These are phyloP conservation scores for Enoplosus armatus DNA, from an alignment of 2,797 vertebrate species.

Conservation along the genomic window DNA sequence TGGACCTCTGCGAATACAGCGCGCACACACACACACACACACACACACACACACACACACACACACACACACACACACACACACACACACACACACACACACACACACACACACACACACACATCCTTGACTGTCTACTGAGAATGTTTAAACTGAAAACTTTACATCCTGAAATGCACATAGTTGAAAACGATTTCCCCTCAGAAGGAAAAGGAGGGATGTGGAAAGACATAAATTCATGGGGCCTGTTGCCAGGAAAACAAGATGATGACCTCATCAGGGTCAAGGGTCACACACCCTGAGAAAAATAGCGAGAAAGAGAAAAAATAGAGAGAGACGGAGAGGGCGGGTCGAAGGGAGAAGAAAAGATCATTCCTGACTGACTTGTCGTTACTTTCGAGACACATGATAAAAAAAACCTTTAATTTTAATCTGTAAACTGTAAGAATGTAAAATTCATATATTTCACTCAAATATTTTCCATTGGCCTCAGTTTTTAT, in stretches of 20 bases:
- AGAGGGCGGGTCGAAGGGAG: background rate
- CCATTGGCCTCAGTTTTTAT: background rate
- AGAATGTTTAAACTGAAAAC: slow-evolving; percentile 52
- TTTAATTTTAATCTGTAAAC: slow-evolving; percentile 1
- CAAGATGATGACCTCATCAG: slow-evolving; percentile 64
- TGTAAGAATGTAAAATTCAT: background rate
- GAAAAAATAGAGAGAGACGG: slow-evolving; percentile 4
- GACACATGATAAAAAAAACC: background rate
- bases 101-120: slow-evolving; percentile 25
- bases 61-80: slow-evolving; percentile 30
- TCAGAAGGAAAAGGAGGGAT: slow-evolving; percentile 49
- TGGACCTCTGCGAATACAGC: slow-evolving; percentile 44
- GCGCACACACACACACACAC: slow-evolving; percentile 32
- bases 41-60: background rate
- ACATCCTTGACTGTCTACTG: slow-evolving; percentile 32
- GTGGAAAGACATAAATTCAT: slow-evolving; percentile 67
- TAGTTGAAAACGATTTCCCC: slow-evolving; percentile 19
- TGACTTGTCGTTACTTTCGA: background rate
- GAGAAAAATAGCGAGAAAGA: slow-evolving; percentile 45
- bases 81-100: background rate
- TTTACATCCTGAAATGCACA: slow-evolving; percentile 70
- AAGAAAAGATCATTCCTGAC: background rate
- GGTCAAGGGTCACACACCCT: slow-evolving; percentile 63
- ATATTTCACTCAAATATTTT: slow-evolving; percentile 16
- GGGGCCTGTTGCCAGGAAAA: slow-evolving; percentile 66